Evolutionary conservation across 2,113 vertebrate genomes (phyloP).

Genomic region (Sphyrna mokarran): DNA sequence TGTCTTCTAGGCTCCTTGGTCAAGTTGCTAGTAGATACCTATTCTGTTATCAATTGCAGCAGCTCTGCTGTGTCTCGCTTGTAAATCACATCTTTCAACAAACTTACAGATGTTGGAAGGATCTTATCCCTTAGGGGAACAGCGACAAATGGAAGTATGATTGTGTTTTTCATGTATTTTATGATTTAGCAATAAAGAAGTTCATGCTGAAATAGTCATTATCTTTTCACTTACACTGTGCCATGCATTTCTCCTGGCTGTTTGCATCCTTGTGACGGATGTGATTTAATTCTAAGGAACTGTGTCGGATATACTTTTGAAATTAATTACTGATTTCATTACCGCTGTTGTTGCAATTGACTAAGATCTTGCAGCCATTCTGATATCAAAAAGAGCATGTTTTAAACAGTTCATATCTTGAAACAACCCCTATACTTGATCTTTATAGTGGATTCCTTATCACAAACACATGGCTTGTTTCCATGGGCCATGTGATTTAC

Average conservation of each 20-base stretch:
- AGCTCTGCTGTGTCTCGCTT: not conserved
- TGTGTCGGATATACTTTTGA: conserved; percentile 8
- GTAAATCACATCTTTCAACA: not conserved
- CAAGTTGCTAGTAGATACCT: not conserved
- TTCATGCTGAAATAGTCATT: conserved; percentile 2
- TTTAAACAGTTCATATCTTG: not conserved
- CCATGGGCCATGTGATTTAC: not conserved
- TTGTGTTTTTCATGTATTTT: conserved; percentile 27
- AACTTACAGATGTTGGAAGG: not conserved
- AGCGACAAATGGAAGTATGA: not conserved
- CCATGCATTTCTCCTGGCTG: not conserved
- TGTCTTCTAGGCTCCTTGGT: not conserved
- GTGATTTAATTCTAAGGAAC: not conserved
- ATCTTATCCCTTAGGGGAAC: not conserved
- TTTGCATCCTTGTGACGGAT: not conserved
- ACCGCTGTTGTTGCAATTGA: conserved; percentile 10
- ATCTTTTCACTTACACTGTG: not conserved
- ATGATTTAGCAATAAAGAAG: conserved; percentile 20
- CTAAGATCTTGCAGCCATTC: not conserved
- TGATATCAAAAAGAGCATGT: conserved; percentile 14
- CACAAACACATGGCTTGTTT: not conserved
- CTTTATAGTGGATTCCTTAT: not conserved
- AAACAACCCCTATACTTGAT: not conserved
- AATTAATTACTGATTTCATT: conserved; percentile 17
- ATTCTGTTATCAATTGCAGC: not conserved